These are phyloP conservation scores for Chrysopa pallens DNA, from an alignment of 1,140 invertebrate genomes.

Conservation along the genomic window DNA sequence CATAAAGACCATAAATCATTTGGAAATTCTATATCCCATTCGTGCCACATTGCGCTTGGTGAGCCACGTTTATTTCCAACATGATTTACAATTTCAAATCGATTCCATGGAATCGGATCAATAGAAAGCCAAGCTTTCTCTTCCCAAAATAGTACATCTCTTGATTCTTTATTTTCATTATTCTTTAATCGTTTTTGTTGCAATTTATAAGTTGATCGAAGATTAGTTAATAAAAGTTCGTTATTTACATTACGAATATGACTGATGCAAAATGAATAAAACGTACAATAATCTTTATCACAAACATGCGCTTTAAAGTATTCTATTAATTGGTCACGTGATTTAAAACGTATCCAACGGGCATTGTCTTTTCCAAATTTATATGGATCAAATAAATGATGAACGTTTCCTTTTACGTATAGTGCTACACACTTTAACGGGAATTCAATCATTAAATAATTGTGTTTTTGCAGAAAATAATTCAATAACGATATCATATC, in stretches of 20 bases:
- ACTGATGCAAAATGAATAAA: no score
- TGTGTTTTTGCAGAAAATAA: not conserved
- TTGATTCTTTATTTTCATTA: no score
- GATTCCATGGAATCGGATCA: slow-evolving; percentile 18
- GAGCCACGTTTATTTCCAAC: slow-evolving; percentile 7
- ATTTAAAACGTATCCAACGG: slow-evolving; percentile 21
- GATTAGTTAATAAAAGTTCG: no score
- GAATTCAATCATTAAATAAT: not conserved
- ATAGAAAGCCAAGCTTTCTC: slow-evolving; percentile 15
- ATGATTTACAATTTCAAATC: slow-evolving; percentile 9
- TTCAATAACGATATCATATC: not conserved
- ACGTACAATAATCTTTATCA: no score
- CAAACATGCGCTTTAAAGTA: no score
- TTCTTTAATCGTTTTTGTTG: no score
- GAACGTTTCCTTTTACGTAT: not conserved
- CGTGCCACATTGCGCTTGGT: slow-evolving; percentile 23
- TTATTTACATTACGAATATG: no score
- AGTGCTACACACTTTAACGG: not conserved
- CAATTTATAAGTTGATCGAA: no score
- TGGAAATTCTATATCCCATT: slow-evolving; percentile 41
- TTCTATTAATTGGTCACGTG: slow-evolving; percentile 12
- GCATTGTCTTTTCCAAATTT: slow-evolving; percentile 26
- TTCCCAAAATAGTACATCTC: slow-evolving; percentile 10
- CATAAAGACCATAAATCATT: slow-evolving; percentile 36
- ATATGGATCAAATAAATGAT: slow-evolving; percentile 5